These are phyloP conservation scores for Hydrotaea diabolus DNA, from an alignment of 2,888 invertebrate genomes.

Conservation along the genomic window DNA sequence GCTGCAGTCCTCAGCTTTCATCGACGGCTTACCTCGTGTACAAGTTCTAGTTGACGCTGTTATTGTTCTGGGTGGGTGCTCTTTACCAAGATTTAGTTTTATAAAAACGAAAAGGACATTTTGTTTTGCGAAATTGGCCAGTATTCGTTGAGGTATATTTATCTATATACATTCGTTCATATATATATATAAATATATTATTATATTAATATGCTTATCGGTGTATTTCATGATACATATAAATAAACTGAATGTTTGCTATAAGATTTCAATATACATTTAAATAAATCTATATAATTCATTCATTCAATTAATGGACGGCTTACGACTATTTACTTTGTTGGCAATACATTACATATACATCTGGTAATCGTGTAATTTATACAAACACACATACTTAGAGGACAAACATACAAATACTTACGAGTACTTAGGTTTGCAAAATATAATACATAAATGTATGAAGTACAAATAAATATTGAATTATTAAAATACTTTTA, in stretches of 20 bases:
- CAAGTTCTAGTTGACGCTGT: no score
- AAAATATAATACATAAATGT: background rate
- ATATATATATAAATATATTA: background rate
- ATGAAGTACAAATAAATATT: constrained; percentile 1
- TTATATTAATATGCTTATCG: no score
- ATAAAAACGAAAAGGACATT: no score
- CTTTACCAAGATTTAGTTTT: no score
- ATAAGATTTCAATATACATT: constrained; percentile 31
- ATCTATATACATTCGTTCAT: background rate
- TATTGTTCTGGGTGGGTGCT: no score
- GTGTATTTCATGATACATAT: constrained; percentile 20
- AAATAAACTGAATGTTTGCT: constrained; percentile 12
- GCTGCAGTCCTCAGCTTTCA: no score
- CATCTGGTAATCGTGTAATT: background rate
- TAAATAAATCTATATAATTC: constrained; percentile 6
- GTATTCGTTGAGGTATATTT: no score
- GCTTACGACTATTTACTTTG: constrained; percentile 67
- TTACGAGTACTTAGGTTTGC: no score
- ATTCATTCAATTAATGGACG: constrained; percentile 63
- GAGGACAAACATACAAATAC: no score
- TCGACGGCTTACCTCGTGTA: no score
- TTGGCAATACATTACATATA: constrained; percentile 26
- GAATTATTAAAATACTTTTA: constrained; percentile 1
- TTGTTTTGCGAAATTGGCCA: no score
- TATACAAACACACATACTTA: background rate